A percentile compares a stretch with the other conserved stretches of the same genome.
Conservation (phyloP, 2,888 invertebrate species). For the Oithona nana region DNA sequence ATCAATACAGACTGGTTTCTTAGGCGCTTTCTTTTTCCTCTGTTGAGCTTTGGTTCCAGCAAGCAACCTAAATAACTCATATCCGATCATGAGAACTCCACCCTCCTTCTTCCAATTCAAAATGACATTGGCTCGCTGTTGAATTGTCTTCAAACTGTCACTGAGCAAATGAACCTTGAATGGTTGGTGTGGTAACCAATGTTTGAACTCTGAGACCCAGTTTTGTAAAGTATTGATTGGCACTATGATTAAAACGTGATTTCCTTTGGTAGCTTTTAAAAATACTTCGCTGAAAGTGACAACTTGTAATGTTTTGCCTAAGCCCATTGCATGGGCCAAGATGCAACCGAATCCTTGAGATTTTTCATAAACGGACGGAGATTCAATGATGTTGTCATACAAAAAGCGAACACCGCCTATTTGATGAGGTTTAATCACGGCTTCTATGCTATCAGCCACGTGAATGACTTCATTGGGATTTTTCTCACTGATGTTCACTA, state of each 20-base stretch:
- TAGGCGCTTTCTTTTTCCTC: slow-evolving; percentile 34
- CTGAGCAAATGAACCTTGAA: slow-evolving; percentile 78
- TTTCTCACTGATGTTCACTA: slow-evolving; percentile 82
- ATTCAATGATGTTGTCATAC: slow-evolving; percentile 92
- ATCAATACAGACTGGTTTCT: slow-evolving; percentile 20
- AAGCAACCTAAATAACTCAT: slow-evolving; percentile 81
- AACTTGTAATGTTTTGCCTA: slow-evolving; percentile 88
- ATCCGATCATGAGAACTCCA: slow-evolving; percentile 87
- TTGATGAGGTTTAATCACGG: slow-evolving; percentile 88
- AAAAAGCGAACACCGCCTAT: slow-evolving; percentile 86
- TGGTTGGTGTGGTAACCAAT: slow-evolving; percentile 78
- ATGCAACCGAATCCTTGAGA: slow-evolving; percentile 89
- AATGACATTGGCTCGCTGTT: slow-evolving; percentile 1
- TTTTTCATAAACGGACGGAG: slow-evolving; percentile 61
- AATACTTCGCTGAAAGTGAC: slow-evolving; percentile 14
- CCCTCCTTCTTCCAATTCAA: slow-evolving; percentile 35
- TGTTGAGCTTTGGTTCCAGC: slow-evolving; percentile 54
- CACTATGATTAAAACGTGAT: slow-evolving; percentile 83
- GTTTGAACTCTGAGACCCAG: slow-evolving; percentile 91
- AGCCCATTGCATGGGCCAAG: slow-evolving; percentile 94
- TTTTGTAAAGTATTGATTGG: slow-evolving; percentile 97
- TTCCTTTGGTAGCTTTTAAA: background rate
- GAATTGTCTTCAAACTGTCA: slow-evolving; percentile 39
- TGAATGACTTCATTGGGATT: slow-evolving; percentile 76
- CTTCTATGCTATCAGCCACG: slow-evolving; percentile 66